Evolutionary conservation across 2,888 invertebrate genomes (phyloP).

Genomic region (Rugalucina vietnamica): DNA sequence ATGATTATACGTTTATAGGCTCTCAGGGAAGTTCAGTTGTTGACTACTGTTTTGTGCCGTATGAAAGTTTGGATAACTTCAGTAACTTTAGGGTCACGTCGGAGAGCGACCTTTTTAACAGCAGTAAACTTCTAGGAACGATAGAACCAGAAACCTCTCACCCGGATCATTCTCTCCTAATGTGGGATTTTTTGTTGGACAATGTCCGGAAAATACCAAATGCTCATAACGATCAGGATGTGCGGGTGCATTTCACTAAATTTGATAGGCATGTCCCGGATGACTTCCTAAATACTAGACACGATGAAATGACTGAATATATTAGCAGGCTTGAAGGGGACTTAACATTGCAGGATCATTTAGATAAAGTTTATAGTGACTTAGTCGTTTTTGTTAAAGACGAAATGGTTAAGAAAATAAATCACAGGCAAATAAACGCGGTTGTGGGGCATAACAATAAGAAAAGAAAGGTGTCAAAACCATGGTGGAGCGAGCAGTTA

Average conservation of each 20-base stretch:
- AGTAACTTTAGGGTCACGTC: conserved; percentile 3
- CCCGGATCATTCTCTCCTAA: not conserved
- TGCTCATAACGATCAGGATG: not conserved
- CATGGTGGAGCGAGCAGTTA: too few species aligned
- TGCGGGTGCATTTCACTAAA: not conserved
- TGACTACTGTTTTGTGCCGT: conserved; percentile 9
- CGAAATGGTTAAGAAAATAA: too few species aligned
- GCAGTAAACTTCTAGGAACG: not conserved
- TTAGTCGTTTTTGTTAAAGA: not conserved
- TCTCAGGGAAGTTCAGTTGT: conserved; percentile 12
- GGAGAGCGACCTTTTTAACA: not conserved
- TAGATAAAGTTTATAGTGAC: not conserved
- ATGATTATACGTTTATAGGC: conserved; percentile 30
- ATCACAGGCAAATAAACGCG: not conserved
- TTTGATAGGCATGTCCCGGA: not conserved
- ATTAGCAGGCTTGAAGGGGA: not conserved
- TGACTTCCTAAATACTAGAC: not conserved
- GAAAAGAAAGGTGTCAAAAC: too few species aligned
- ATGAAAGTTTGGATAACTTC: not conserved
- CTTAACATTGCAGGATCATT: not conserved
- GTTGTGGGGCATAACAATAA: too few species aligned
- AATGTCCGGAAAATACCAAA: too few species aligned
- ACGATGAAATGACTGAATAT: not conserved
- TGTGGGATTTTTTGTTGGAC: not conserved
- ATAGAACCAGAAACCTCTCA: not conserved